Evolutionary conservation across 2,113 vertebrate genomes (phyloP), one percentile per base, ranked within the genome.

Genomic region (Oxygymnocypris stewartii): DNA sequence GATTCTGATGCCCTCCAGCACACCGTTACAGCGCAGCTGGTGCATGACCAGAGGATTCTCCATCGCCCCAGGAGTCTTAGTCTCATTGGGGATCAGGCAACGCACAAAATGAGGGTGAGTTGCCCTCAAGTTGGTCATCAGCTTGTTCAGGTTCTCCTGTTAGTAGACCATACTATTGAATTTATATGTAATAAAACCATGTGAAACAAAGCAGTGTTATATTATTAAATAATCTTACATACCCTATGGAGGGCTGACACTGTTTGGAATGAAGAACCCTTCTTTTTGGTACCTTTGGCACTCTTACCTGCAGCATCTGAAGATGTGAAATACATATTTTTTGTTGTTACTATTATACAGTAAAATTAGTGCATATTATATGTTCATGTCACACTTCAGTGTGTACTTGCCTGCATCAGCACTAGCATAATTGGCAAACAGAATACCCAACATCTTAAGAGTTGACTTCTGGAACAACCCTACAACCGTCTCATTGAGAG

Each of bases 71-170:
- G 96, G 95, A n/a, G 95, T 96, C 90, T 97, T 97, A 31, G 95
- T 96, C 92, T 97, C 95, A 0, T 96, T 97, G 85, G 96, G 96
- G 85, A 97, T 96, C 84, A 97, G 91, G 89, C 96, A 97, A 2
- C 95, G 93, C 75, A 97, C 96, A 88, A 97, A 97, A 87, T 97
- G 96, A 85, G 96, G 95, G 42, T 96, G 96, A 80, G 96, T 96
- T 0, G 93, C 95, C 88, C 93, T 93, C 88, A 96, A 89, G 79
- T 96, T 97, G 74, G 95, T 95, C 96, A 96, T 97, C 88, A 97
- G 87, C 75, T 97, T 96, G 75, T 96, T 96, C 84, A 97, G 87
- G 71, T 97, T 96, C 93, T 97, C 96, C 96, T 96, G 42, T 86
- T 28, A 25, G 59, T 82, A 0, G 35, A 86, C 63, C 44, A 83